phyloP scores from a whole-genome alignment of 2,797 vertebrate species.

The Propithecus deckenii region DNA sequence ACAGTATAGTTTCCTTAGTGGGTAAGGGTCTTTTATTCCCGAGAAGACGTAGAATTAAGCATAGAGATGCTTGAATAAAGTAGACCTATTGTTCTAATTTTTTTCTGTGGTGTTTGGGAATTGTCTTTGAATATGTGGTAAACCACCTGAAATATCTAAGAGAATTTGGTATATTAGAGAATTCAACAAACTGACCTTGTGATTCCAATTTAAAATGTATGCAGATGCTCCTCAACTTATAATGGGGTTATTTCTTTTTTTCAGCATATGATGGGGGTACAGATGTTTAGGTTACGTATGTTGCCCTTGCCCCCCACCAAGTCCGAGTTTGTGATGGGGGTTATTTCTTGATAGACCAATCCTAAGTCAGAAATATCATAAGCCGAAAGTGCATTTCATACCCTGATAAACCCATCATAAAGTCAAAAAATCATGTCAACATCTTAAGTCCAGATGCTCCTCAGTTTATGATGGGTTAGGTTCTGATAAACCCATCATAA shows the following conservation, averaged over 20 bases:
- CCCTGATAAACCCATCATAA: background rate
- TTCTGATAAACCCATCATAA: background rate
- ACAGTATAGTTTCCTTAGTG: background rate
- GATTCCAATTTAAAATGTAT: background rate
- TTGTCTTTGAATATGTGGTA: background rate
- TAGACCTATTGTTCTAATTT: background rate
- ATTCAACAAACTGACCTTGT: background rate
- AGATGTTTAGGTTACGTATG: too few species aligned
- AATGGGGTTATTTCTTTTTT: background rate
- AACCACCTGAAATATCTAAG: background rate
- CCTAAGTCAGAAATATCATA: background rate
- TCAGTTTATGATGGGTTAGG: too few species aligned
- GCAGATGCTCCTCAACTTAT: background rate
- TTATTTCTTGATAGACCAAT: background rate
- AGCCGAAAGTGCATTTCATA: background rate
- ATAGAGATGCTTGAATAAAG: background rate
- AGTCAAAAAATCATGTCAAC: background rate
- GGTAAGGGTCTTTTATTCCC: background rate
- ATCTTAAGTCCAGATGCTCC: too few species aligned
- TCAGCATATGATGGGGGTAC: too few species aligned
- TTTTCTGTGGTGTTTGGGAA: background rate
- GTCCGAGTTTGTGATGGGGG: background rate
- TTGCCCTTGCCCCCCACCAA: too few species aligned
- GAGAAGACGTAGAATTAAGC: background rate
- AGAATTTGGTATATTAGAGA: background rate